Evolutionary conservation across 2,113 vertebrate species (phyloP), one percentile per base, ranked within the genome.

Genomic region (Spea multiplicata): DNA sequence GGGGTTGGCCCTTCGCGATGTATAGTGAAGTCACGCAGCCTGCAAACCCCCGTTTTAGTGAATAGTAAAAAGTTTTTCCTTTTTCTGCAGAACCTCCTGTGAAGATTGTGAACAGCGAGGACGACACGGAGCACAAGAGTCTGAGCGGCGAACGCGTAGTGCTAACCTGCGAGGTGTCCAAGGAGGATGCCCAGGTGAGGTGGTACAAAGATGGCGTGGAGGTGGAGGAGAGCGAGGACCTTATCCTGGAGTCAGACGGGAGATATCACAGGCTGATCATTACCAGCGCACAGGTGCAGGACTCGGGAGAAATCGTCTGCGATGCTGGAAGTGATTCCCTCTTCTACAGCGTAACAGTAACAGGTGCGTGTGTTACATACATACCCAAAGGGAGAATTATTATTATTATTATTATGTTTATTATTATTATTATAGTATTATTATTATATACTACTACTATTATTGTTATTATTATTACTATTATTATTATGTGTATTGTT

Each of bases 161-260:
- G 44, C 82, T 99, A 84, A 93, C 92, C 85, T 98, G 96, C 48
- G 92, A 96, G 88, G 91, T 98, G 62, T 97, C 96, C 72, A 84
- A 85, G n/a, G 85, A 83, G 0, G 91, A 86, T 0, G 91, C 91
- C 5, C 48, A 75, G 0, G 95, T 96, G 47, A 77, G 0, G 45
- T 99, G 97, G 97, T 97, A 95, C 88, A 92, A 94, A 76, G 94
- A 98, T 0, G 93, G 95, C 10, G 87, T 95, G 2, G 93, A 98
- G 81, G 91, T 97, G 61, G 92, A 95, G 71, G 91, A 83, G 45
- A 92, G 85, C 0, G 78, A 91, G 69, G 89, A 73, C 48, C 82
- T 96, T 2, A 75, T 93, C 48, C 85, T 98, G 30, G 91, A 96
- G 80, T 89, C 88, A 0, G 92, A 97, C 9, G 96, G 95, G 0